Evolutionary conservation across 2,113 vertebrate species (phyloP), one percentile per base, ranked within the genome.

Genomic region (Kryptolebias marmoratus): DNA sequence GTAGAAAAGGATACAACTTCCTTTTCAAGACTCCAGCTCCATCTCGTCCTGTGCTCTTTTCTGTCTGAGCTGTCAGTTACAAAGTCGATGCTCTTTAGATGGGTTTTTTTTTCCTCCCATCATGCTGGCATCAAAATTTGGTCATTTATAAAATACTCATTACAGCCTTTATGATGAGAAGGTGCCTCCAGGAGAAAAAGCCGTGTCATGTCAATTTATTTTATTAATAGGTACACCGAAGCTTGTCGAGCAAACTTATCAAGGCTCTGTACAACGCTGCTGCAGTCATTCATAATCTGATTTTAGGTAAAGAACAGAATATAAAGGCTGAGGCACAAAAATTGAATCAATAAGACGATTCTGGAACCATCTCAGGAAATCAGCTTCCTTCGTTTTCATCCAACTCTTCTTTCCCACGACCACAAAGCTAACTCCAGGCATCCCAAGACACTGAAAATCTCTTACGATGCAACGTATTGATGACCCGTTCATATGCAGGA

Each of bases 341-440:
- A 50, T 57, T 44, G 57, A 57, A 75, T 78, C 61, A 73, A 64
- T 82, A 71, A 80, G 77, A 77, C 57, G 18, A 65, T 60, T 71
- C 80, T 54, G 64, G 56, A 39, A 28, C 47, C 66, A 69, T 71
- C 62, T 75, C 48, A 64, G 55, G 30, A 70, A 48, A 39, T 58
- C 22, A 63, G 49, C 50, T 61, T 53, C 39, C 2, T 52, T 36
- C 31, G 55, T 68, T 56, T 67, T 68, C 12, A 27, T 57, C 55
- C 30, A 7, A 71, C 50, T 13, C 15, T 2, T 68, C 18, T 61
- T 60, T 67, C 45, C 61, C 31, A 42, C 7, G 2, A 49, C 28
- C n/a, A 2, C 15, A 42, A 14, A 39, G 53, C 42, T 54, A n/a
- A 59, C 48, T 53, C 42, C 10, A 0, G 27, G 5, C 60, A 47